Conservation (phyloP, 2,113 vertebrate genomes). For the Morone saxatilis region DNA sequence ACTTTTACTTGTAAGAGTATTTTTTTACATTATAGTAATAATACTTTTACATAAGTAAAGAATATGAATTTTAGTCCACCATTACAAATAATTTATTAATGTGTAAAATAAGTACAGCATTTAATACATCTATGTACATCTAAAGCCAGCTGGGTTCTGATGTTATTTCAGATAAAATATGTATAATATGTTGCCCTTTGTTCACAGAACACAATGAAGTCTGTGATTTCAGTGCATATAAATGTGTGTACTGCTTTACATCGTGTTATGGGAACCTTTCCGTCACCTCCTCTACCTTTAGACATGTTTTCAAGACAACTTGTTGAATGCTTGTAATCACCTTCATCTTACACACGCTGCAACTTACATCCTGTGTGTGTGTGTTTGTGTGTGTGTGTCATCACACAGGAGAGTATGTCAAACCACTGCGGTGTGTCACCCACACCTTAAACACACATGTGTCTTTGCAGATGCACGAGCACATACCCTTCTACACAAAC, state of each 20-base stretch:
- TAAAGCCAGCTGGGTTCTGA: slow-evolving; percentile 8
- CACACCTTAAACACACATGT: slow-evolving; percentile 57
- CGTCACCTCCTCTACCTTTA: slow-evolving; percentile 11
- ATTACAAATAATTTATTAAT: not conserved
- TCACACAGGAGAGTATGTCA: slow-evolving; percentile 68
- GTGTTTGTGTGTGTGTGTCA: slow-evolving; percentile 1
- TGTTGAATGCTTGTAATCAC: slow-evolving; percentile 62
- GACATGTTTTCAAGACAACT: slow-evolving; percentile 38
- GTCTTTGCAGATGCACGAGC: slow-evolving; percentile 43
- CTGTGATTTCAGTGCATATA: slow-evolving; percentile 2
- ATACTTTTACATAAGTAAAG: not conserved
- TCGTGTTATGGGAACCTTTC: slow-evolving; percentile 16
- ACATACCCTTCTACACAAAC: slow-evolving; percentile 10
- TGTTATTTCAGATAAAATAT: not conserved
- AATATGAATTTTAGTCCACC: not conserved
- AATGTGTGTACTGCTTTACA: slow-evolving; percentile 7
- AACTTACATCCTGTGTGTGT: slow-evolving; percentile 69
- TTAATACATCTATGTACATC: not conserved
- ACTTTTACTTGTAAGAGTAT: too few relatives aligned
- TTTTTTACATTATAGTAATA: too few relatives aligned
- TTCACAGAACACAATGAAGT: not conserved
- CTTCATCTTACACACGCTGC: slow-evolving; percentile 49
- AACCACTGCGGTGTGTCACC: slow-evolving; percentile 64
- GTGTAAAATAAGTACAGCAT: not conserved
- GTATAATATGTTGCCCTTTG: not conserved